Percentiles rank a stretch among this genome's conserved stretches.
These are phyloP conservation scores for Sinocyclocheilus rhinocerous DNA, from an alignment of 2,113 vertebrate genomes.

Conservation along the genomic window DNA sequence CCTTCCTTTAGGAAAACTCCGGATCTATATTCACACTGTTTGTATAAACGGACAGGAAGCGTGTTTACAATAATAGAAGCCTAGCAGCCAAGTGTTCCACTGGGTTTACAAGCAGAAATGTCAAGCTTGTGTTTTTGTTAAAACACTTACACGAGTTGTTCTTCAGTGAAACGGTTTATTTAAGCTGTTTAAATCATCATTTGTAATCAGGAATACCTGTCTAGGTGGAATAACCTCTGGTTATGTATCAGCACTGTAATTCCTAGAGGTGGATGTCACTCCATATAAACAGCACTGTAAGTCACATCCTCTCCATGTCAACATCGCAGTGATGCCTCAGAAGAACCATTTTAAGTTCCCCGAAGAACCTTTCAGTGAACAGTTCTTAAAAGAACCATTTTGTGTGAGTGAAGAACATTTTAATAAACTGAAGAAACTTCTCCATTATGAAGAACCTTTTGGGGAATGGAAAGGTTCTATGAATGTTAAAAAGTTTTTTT, in stretches of 20 bases:
- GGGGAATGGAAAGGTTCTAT: background rate
- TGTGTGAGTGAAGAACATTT: background rate
- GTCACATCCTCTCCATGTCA: background rate
- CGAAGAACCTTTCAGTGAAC: background rate
- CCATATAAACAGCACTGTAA: background rate
- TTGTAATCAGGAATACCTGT: background rate
- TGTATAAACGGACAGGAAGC: background rate
- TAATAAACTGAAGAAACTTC: background rate
- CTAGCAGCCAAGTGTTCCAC: background rate
- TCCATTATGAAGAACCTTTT: background rate
- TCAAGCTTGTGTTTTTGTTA: background rate
- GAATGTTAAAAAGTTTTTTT: background rate
- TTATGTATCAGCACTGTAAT: background rate
- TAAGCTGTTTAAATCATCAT: background rate
- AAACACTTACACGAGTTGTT: background rate
- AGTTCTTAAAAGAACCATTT: background rate
- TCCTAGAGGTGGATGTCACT: background rate
- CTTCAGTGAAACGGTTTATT: background rate
- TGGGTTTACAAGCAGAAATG: background rate
- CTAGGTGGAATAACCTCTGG: background rate
- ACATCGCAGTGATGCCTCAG: background rate
- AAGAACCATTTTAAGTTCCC: background rate
- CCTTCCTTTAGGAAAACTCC: constrained; percentile 4
- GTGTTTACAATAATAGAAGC: background rate
- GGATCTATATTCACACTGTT: background rate